Base-by-base conservation (phyloP, 1,140 invertebrate genomes). In the Drosophila simulans region DNA sequence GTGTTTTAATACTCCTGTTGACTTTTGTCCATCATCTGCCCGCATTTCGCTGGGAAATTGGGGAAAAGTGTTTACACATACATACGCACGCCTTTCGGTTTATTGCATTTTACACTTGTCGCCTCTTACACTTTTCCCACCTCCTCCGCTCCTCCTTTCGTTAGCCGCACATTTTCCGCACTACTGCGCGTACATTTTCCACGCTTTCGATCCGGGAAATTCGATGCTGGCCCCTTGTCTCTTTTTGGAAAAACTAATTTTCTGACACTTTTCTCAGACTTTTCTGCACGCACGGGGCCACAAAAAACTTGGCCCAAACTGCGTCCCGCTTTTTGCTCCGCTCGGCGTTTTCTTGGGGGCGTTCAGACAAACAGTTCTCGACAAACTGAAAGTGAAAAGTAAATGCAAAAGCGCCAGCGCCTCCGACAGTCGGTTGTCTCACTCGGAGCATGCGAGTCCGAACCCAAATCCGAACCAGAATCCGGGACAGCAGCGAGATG, bases 311-410 rank as follows among this genome's bases (percentile, higher is more conserved):
- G 35, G 52, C 51, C 68, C 42, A 56, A 70, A 57, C 68, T 71
- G 45, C 68, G 68, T 70, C 68, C 68, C 68, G 68, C 65, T 70
- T 20, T 31, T 76, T 40, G 42, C 39, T 60, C 46, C 54, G 62
- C 60, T 68, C 60, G 15, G 31, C 40, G 37, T 52, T 62, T 68
- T 39, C 25, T 65, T 15, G 71, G 68, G 53, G 52, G 46, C 64
- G 80, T 89, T 89, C 80, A 88, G 79, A 89, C 73, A 43, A 63
- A 59, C 59, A 63, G 84, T 89, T 89, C 84, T 89, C 84, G 84
- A 89, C 80, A 88, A 84, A 88, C 84, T 88, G 77, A 88, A 88
- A 79, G 78, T 68, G 45, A 85, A 86, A 86, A 81, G 78, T 70
- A 73, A 78, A 82, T 66, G 82, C 60, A 65, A 65, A 71, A 81